Base-by-base conservation (phyloP, 30 jellyfish, hydroid and myxozoan genomes). In the Aurelia aurita complex sp. Pacific region DNA sequence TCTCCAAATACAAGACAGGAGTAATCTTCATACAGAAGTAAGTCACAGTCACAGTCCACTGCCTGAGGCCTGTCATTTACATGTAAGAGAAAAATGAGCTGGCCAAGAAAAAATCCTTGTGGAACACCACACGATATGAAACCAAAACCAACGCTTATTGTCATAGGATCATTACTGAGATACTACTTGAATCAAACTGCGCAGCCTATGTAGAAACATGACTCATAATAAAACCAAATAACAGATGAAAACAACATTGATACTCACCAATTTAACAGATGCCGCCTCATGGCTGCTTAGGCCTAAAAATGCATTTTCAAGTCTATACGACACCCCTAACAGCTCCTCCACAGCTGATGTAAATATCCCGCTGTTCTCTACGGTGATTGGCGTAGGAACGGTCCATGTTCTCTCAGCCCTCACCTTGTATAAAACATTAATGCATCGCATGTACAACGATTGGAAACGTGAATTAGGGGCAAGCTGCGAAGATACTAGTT, bases 381-480 rank as follows among this genome's bases (percentile, higher is more conserved):
- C 81, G 43, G 92, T 76, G 53, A 92, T 65, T 9, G 98, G 97
- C 2, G 98, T 92, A 4, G 98, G 97, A n/a, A 88, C 86, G 7
- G 94, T 65, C 98, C 98, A 92, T 14, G 96, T 86, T 16, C 97
- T 67, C 42, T 79, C 96, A 11, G 86, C 87, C 63, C 97, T 64
- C 17, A 96, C 88, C 64, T 84, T 88, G 33, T 76, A 38, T 53
- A 92, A 85, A 40, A 81, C 51, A 42, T 52, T 82, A 54, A 88
- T 83, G 66, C 96, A 78, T 34, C 74, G 80, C 38, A 88, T 46
- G 81, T 80, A 92, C 63, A 80, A 60, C 7, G 96, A 76, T 70
- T 88, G 88, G 70, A 92, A 92, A 54, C 79, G 97, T 23, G 98
- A 97, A 15, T 81, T 82, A 3, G 98, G 90, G 32, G 94, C 92